Base-by-base conservation (phyloP, 2,797 vertebrate genomes). In the Diplodus sargus region DNA sequence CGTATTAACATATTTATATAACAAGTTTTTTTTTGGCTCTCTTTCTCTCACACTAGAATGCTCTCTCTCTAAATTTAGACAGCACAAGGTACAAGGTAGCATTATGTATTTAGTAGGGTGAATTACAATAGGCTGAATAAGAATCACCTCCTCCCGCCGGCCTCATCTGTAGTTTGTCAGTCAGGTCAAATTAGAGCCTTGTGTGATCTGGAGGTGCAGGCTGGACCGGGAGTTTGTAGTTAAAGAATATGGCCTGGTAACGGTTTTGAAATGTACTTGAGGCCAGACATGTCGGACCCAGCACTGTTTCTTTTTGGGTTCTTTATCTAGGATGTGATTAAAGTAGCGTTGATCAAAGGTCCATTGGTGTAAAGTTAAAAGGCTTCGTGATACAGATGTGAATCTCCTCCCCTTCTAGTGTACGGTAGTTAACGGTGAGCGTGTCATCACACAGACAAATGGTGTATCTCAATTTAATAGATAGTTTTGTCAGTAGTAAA, bases 51-150 rank as follows among this genome's bases (percentile, higher is more conserved):
- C 18, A 20, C 6, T n/a, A 54, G 48, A 67, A 56, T 70, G 25
- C 10, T 61, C 45, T 61, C 34, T 25, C 17, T 59, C 67, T 76
- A 56, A 65, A 70, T 43, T 47, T 42, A 66, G 54, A 76, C 22
- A 3, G 23, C 45, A 74, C 52, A n/a, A 51, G 74, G 69, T 63
- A 2, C 25, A 56, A 49, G 8, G 18, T 45, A 57, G 34, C 17
- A n/a, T 34, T 2, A 23, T 45, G 58, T 69, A 20, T 63, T 65
- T 52, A 34, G 39, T 12, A 11, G 8, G n/a, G 16, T 18, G 58
- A 47, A 69, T 79, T 57, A 63, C 34, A 64, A 28, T 15, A 39
- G 47, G 4, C 23, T 28, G 56, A 39, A 14, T 57, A 49, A 58
- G 13, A 47, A 64, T 74, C 10, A 18, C 20, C 23, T 49, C 67